Percentiles rank a stretch among this genome's conserved stretches.
phyloP scores from a whole-genome alignment of 2,113 vertebrate genomes.

The Acanthochromis polyacanthus region DNA sequence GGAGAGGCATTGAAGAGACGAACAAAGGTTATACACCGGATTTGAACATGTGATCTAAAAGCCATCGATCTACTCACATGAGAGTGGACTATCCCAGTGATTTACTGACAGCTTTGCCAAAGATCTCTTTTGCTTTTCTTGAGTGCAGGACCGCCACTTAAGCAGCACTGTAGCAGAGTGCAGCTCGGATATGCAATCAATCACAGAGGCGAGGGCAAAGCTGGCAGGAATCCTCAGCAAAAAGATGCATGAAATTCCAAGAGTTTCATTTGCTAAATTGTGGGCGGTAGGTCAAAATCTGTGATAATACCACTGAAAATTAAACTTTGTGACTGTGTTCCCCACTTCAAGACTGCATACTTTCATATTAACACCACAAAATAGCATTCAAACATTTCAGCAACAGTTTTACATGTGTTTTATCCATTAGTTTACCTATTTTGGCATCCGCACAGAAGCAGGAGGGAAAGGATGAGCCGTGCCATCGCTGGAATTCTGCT shows the following conservation, averaged over 20 bases:
- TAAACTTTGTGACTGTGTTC: background rate
- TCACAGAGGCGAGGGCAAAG: slow-evolving; percentile 21
- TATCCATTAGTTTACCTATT: slow-evolving; percentile 56
- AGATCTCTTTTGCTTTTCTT: slow-evolving; percentile 37
- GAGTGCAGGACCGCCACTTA: slow-evolving; percentile 54
- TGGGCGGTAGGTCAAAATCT: background rate
- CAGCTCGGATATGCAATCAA: slow-evolving; percentile 36
- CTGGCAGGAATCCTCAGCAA: slow-evolving; percentile 18
- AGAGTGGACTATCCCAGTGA: slow-evolving; percentile 35
- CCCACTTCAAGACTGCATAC: too few relatives aligned
- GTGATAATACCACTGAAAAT: slow-evolving; percentile 2
- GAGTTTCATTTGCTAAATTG: slow-evolving; percentile 20
- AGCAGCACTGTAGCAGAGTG: slow-evolving; percentile 37
- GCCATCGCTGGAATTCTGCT: slow-evolving; percentile 44
- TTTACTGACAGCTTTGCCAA: slow-evolving; percentile 48
- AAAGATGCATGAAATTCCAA: background rate
- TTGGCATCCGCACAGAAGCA: slow-evolving; percentile 69
- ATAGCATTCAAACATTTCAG: too few relatives aligned
- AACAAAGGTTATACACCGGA: background rate
- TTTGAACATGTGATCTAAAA: slow-evolving; percentile 13
- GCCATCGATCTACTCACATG: slow-evolving; percentile 42
- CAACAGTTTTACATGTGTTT: background rate
- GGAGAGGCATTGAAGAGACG: background rate
- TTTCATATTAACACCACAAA: too few relatives aligned
- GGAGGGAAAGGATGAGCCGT: slow-evolving; percentile 41